Evolutionary conservation across 2,888 invertebrate genomes (phyloP).

Genomic region (Nephrotoma flavescens): DNA sequence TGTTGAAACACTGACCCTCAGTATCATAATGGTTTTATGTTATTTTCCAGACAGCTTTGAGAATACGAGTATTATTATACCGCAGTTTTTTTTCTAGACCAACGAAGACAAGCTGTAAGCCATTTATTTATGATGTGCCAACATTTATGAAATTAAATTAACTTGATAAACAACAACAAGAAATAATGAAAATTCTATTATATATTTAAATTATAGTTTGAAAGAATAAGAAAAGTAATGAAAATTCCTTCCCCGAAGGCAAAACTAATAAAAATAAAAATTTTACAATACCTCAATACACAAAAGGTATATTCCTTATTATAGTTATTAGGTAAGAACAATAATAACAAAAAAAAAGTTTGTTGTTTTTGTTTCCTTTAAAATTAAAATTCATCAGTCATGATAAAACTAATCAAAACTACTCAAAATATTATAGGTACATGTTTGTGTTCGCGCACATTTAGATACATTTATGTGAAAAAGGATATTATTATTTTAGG

Average conservation of each 20-base stretch:
- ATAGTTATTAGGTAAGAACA: background rate
- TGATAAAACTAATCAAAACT: background rate
- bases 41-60: too few species aligned
- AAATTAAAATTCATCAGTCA: background rate
- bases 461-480: background rate
- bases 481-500: background rate
- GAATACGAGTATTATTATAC: too few species aligned
- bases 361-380: background rate
- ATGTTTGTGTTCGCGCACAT: too few species aligned
- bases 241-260: background rate
- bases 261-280: background rate
- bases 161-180: background rate
- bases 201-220: background rate
- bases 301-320: background rate
- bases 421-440: background rate
- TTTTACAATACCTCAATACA: background rate
- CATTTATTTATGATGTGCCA: background rate
- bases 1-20: too few species aligned
- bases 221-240: background rate
- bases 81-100: background rate
- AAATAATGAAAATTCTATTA: background rate
- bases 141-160: background rate
- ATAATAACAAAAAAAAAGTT: too few species aligned
- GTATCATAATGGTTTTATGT: too few species aligned
- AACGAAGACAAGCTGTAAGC: background rate